Percentiles rank a stretch among this genome's conserved stretches.
Conservation (phyloP, 2,888 invertebrate genomes). For the Trissolcus brochymenae region DNA sequence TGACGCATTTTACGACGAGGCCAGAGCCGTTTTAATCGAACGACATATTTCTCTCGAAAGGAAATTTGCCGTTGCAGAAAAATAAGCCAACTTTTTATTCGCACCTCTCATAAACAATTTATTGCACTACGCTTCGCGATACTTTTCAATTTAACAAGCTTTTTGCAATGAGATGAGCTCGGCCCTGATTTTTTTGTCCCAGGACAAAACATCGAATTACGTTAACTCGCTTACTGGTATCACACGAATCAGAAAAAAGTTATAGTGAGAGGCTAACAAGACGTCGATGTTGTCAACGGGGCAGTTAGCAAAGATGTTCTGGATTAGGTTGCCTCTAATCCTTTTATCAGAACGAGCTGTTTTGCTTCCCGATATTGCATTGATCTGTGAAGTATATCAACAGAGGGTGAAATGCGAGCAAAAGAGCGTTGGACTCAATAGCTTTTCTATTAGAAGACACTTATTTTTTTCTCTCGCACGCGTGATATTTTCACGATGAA, state of each 20-base stretch:
- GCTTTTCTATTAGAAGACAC: slow-evolving; percentile 62
- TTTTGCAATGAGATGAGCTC: too few species aligned
- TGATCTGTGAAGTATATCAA: slow-evolving; percentile 44
- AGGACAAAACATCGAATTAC: slow-evolving; percentile 14
- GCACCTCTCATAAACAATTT: slow-evolving; percentile 10
- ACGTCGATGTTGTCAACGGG: slow-evolving; percentile 13
- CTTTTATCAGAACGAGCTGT: slow-evolving; percentile 33
- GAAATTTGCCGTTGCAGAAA: slow-evolving; percentile 5
- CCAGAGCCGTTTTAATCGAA: slow-evolving; percentile 23
- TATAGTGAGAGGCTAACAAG: slow-evolving; percentile 21
- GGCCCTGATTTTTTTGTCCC: too few species aligned
- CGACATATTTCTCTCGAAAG: slow-evolving; percentile 10
- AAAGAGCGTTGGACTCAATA: slow-evolving; percentile 53
- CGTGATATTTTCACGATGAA: slow-evolving; percentile 15
- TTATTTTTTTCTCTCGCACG: slow-evolving; percentile 6
- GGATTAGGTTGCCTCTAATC: slow-evolving; percentile 44
- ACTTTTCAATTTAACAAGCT: slow-evolving; percentile 16
- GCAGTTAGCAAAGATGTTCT: slow-evolving; percentile 24
- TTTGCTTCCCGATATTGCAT: slow-evolving; percentile 38
- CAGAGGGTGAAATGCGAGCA: slow-evolving; percentile 33
- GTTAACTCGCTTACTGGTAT: background rate
- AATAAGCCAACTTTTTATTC: slow-evolving; percentile 6
- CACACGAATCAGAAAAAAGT: slow-evolving; percentile 6
- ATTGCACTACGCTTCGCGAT: background rate
- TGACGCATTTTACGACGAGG: slow-evolving; percentile 8